Conservation (phyloP, 1,140 invertebrate genomes). For the Yoshiicerus persimilis region DNA sequence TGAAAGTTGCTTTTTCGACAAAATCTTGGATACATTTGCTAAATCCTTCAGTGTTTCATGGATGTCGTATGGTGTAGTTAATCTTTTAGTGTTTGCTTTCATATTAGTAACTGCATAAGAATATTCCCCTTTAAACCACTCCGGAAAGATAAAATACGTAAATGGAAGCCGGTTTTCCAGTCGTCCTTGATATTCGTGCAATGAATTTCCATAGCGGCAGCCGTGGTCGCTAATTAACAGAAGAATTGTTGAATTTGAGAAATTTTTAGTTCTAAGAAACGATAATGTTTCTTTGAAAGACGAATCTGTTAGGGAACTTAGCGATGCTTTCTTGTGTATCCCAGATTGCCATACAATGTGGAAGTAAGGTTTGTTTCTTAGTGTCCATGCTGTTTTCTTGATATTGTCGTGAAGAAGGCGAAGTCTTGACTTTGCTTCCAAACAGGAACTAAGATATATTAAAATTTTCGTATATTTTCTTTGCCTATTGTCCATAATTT, state of each 20-base stretch:
- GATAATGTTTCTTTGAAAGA: conserved; percentile 53
- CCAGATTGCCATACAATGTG: conserved; percentile 77
- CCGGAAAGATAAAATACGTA: conserved; percentile 75
- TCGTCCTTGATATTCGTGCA: conserved; percentile 78
- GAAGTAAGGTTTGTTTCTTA: conserved; percentile 57
- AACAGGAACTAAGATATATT: conserved; percentile 57
- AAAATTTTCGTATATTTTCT: too few relatives aligned
- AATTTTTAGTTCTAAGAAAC: conserved; percentile 47
- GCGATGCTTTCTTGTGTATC: conserved; percentile 76
- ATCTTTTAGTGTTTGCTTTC: conserved; percentile 66
- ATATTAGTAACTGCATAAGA: conserved; percentile 68
- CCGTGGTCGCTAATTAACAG: conserved; percentile 91
- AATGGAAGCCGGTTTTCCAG: conserved; percentile 90
- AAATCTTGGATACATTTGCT: conserved; percentile 2
- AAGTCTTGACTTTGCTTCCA: conserved; percentile 62
- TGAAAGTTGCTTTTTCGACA: not conserved
- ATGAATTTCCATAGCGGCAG: conserved; percentile 76
- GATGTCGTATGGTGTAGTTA: conserved; percentile 83
- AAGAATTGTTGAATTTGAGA: conserved; percentile 61
- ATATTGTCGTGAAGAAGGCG: conserved; percentile 52
- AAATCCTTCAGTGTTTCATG: conserved; percentile 68
- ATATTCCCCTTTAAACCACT: conserved; percentile 66
- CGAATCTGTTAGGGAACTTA: conserved; percentile 67
- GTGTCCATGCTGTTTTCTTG: conserved; percentile 41
- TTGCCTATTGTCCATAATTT: too few relatives aligned